Evolutionary conservation across 1,140 invertebrate genomes (phyloP).

Genomic region (Helicorthomorpha holstii): DNA sequence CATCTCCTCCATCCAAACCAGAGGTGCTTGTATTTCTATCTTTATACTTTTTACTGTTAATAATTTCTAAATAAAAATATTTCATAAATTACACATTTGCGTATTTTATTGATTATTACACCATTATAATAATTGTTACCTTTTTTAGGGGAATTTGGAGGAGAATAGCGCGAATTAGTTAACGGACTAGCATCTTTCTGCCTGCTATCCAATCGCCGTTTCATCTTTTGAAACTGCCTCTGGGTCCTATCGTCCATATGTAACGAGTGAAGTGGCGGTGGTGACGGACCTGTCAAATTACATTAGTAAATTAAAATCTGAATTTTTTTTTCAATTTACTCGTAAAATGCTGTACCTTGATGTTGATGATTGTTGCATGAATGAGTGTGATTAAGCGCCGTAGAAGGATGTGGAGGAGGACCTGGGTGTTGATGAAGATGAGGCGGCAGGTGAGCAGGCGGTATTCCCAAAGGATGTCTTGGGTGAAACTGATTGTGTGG

Average conservation of each 20-base stretch:
- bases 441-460: constrained; percentile 13
- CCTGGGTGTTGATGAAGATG: not conserved
- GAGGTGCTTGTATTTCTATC: not conserved
- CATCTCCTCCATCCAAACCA: not conserved
- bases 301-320: not conserved
- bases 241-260: constrained; percentile 59
- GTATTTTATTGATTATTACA: too few species aligned
- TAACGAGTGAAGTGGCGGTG: constrained; percentile 32
- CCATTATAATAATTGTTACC: too few species aligned
- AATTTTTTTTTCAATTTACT: not conserved
- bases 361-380: constrained; percentile 12
- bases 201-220: constrained; percentile 50
- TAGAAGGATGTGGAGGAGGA: not conserved
- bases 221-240: constrained; percentile 51
- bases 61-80: not conserved
- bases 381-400: not conserved
- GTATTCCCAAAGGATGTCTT: constrained; percentile 35
- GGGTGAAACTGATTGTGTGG: constrained; percentile 31
- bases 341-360: constrained; percentile 8
- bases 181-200: constrained; percentile 18
- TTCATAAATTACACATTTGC: constrained; percentile 5
- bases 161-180: constrained; percentile 19
- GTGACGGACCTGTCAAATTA: constrained; percentile 21
- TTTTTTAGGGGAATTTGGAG: constrained; percentile 39
- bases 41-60: not conserved